These are phyloP conservation scores for Halocaridina rubra DNA, from an alignment of 2,888 invertebrate genomes.

Conservation along the genomic window DNA sequence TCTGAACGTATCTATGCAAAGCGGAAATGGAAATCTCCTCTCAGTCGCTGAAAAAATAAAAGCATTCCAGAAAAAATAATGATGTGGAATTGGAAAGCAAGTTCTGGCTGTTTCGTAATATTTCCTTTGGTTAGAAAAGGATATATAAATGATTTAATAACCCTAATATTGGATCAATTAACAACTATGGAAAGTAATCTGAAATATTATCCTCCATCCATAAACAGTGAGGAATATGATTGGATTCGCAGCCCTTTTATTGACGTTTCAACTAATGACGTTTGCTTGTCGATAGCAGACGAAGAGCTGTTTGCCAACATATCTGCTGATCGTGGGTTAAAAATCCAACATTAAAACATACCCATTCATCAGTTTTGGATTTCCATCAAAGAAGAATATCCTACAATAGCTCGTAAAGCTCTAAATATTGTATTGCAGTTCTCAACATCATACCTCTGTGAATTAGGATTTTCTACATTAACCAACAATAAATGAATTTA, in stretches of 20 bases:
- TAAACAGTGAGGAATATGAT: conserved; percentile 6
- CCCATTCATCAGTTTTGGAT: conserved; percentile 14
- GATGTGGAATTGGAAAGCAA: neutral
- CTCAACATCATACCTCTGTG: too few relatives aligned
- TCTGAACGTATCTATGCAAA: neutral
- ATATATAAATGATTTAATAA: neutral
- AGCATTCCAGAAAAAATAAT: conserved; percentile 3
- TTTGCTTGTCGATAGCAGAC: neutral
- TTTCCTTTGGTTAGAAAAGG: too few relatives aligned
- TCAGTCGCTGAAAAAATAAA: neutral
- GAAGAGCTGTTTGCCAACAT: neutral
- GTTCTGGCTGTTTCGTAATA: neutral
- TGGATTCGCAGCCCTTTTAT: conserved; percentile 2
- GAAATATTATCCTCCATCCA: neutral
- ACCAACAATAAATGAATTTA: too few relatives aligned
- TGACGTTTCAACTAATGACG: neutral
- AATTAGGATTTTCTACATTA: too few relatives aligned
- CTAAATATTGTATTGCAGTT: too few relatives aligned
- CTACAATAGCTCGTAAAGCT: neutral
- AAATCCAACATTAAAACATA: conserved; percentile 7
- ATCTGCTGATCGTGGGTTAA: neutral
- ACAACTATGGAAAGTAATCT: neutral
- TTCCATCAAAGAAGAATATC: conserved; percentile 5
- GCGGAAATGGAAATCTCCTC: neutral
- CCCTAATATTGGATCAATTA: neutral